Conservation (phyloP, 1,140 invertebrate genomes). For the Steinernema feltiae region DNA sequence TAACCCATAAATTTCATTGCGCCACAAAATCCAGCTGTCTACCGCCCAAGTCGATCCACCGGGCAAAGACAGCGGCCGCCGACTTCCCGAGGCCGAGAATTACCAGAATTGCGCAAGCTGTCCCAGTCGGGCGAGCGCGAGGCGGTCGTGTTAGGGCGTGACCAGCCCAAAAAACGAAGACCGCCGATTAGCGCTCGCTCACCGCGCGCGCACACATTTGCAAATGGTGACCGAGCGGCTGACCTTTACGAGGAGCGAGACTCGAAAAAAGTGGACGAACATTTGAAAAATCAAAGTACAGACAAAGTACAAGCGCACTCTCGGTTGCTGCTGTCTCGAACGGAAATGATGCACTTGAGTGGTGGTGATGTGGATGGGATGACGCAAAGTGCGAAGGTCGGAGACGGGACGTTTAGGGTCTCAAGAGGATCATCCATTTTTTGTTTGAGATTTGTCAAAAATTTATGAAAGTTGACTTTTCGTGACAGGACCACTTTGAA, state of each 20-base stretch:
- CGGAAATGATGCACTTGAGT: background rate
- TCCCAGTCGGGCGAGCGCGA: background rate
- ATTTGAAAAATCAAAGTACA: background rate
- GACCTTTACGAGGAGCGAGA: too few relatives aligned
- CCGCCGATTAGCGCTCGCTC: background rate
- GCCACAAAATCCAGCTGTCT: too few relatives aligned
- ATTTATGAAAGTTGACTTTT: too few relatives aligned
- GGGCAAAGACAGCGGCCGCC: too few relatives aligned
- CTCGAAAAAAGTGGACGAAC: too few relatives aligned
- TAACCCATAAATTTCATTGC: background rate
- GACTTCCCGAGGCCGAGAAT: background rate
- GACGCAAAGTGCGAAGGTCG: background rate
- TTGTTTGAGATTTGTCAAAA: too few relatives aligned
- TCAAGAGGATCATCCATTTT: background rate
- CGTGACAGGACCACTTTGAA: too few relatives aligned
- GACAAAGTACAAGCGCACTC: background rate
- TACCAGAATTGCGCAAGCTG: constrained; percentile 7
- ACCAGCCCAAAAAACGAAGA: background rate
- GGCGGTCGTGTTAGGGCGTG: constrained; percentile 7
- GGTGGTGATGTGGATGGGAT: background rate
- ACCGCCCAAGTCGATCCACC: too few relatives aligned
- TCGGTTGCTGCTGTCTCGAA: background rate
- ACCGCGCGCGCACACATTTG: background rate
- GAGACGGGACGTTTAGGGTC: background rate
- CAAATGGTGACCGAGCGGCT: too few relatives aligned